Evolutionary conservation across 1,140 invertebrate genomes (phyloP), one percentile per base, ranked within the genome.

Genomic region (Drosophila sechellia): DNA sequence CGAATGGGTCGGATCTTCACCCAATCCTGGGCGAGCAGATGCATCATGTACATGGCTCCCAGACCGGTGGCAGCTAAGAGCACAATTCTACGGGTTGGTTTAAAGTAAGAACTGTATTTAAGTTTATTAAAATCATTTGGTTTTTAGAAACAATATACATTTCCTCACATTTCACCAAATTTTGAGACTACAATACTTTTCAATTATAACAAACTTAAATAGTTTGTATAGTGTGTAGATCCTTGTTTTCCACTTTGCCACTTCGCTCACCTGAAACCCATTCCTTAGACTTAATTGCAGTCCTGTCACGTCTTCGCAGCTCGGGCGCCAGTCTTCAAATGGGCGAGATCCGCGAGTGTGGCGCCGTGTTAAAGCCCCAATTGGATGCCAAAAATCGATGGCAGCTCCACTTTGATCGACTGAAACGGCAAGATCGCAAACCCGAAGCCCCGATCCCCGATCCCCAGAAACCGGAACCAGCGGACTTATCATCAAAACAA

Each of bases 21-120:
- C 79, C 90, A 93, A 59, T 93, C 93, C 68, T 93, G 91, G 0
- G 93, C 93, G 31, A 93, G 73, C 35, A 93, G 79, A 77, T 93
- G 93, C 61, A 93, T 77, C 86, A 93, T 92, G 60, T 93, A 93
- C 81, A 93, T 85, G 11, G 93, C 93, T 10, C 85, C 91, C 4
- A 93, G 61, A 1, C 93, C 93, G 72, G 92, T 92, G 13, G 71
- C 92, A 5, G 90, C 91, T 70, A 93, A 57, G 2, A 93, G 22
- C 3, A 92, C 48, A 1, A 93, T 27, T 45, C 92, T 89, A 8
- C 0, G 27, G 27, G 3, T 6, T 0, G 31, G 3, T 5, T 34
- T 10, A 37, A 20, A 13, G 11, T 13, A 27, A 27, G 27, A n/a
- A n/a, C 46, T n/a, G 31, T 22, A 13, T 17, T 10, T 39, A 17